Evolutionary conservation across 2,888 invertebrate genomes (phyloP).

Genomic region (Seira sanloemensis): DNA sequence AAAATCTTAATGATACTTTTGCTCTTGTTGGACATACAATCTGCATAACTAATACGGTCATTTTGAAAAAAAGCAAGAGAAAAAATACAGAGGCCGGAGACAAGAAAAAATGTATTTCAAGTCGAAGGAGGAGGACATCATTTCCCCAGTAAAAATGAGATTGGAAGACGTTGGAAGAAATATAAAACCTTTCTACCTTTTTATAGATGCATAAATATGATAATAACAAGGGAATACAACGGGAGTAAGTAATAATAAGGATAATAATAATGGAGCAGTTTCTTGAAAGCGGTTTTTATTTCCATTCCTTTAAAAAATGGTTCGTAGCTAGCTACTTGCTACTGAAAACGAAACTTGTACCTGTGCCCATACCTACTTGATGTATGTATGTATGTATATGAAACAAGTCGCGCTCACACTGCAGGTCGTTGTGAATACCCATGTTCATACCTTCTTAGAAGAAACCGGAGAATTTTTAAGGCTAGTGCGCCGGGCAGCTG

Average conservation of each 20-base stretch:
- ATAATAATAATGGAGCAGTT: constrained; percentile 23
- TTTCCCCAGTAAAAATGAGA: too few relatives aligned
- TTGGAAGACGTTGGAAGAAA: too few relatives aligned
- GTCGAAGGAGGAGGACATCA: not conserved
- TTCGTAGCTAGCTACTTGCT: too few relatives aligned
- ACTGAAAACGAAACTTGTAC: too few relatives aligned
- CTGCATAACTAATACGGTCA: constrained; percentile 18
- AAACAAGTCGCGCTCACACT: too few relatives aligned
- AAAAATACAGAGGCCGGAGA: not conserved
- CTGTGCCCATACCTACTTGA: too few relatives aligned
- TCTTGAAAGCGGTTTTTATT: not conserved
- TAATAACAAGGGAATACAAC: not conserved
- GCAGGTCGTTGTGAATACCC: too few relatives aligned
- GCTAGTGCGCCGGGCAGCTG: not conserved
- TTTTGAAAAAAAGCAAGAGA: not conserved
- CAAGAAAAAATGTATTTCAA: constrained; percentile 13
- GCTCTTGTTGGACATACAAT: constrained; percentile 29
- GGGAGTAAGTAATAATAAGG: constrained; percentile 9
- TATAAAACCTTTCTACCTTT: not conserved
- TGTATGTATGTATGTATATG: too few relatives aligned
- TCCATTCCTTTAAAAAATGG: too few relatives aligned
- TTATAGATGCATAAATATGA: constrained; percentile 17
- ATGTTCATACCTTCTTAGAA: too few relatives aligned
- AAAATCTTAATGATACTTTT: constrained; percentile 55
- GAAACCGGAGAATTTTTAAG: too few relatives aligned